A percentile compares a stretch with the other conserved stretches of the same genome.
These are phyloP conservation scores for Artibeus lituratus DNA, from an alignment of 2,797 vertebrate species.

Conservation along the genomic window DNA sequence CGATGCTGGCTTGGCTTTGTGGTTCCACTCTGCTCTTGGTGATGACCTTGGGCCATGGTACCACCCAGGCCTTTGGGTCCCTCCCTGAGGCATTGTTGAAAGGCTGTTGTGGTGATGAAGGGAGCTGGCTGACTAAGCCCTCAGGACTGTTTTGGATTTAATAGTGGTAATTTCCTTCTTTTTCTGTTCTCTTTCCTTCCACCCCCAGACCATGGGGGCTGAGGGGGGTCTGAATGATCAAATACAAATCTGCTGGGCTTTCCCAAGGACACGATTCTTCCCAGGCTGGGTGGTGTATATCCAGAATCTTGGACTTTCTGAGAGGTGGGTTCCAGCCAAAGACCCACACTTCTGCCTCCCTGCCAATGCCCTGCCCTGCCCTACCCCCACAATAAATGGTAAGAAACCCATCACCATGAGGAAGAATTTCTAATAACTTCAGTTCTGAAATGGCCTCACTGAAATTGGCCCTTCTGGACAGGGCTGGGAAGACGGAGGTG, in stretches of 20 bases:
- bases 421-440: not conserved
- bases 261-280: not conserved
- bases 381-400: not conserved
- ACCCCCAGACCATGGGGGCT: not conserved
- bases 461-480: constrained; percentile 20
- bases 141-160: not conserved
- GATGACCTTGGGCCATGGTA: not conserved
- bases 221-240: not conserved
- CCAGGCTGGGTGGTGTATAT: not conserved
- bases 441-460: not conserved
- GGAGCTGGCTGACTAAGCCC: too few relatives aligned
- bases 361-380: not conserved
- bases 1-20: not conserved
- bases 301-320: not conserved
- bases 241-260: not conserved
- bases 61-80: not conserved
- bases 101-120: not conserved
- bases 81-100: not conserved
- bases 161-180: not conserved
- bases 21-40: not conserved
- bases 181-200: not conserved
- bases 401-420: not conserved
- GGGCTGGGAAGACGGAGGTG: not conserved
- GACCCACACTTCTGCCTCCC: not conserved
- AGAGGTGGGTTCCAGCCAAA: not conserved